Base-by-base conservation (phyloP, 2,797 vertebrate genomes). In the Adelosebastes latens region DNA sequence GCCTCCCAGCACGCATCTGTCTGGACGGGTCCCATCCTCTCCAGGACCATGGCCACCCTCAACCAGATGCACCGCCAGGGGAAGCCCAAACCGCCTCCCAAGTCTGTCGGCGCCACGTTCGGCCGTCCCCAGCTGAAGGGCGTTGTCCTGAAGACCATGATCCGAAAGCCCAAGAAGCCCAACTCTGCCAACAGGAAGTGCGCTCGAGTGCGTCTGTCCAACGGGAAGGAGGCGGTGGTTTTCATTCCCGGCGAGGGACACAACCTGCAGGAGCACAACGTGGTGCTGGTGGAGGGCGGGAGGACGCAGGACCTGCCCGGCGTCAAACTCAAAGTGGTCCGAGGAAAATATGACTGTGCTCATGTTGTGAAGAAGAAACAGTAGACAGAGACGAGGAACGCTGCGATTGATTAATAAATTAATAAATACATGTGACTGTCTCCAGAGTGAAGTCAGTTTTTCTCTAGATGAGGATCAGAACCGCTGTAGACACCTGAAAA, bases 171-270 rank as follows among this genome's bases (percentile, higher is more conserved):
- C 67, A 99, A 99, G 91, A 99, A 99, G 49, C 98, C 98, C 34
- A 99, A 99, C 94, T 99, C 98, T 0, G 98, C 98, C 12, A 99
- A 99, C 93, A 96, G 97, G 24, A 98, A 98, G 73, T 99, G 98
- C 12, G 97, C 95, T 1, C 95, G 96, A 0, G 96, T 99, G 31
- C 95, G 97, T 0, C 96, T 99, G 8, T 97, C 97, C 76, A 97
- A 95, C 0, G 97, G 98, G 39, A 95, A 91, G 2, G 98, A 99
- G 88, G 97, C 84, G 0, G 91, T 98, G 3, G 96, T 86, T 67
- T 99, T 97, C 86, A 96, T 99, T 65, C 98, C 98, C 0, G 97
- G 98, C 0, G 98, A 99, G 79, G 98, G 98, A 6, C 98, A 99
- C 95, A 97, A 92, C 86, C 95, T 99, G 24, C 98, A 99, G 95